These are phyloP conservation scores for Neofelis nebulosa DNA, from an alignment of 2,113 vertebrate species.

Conservation along the genomic window DNA sequence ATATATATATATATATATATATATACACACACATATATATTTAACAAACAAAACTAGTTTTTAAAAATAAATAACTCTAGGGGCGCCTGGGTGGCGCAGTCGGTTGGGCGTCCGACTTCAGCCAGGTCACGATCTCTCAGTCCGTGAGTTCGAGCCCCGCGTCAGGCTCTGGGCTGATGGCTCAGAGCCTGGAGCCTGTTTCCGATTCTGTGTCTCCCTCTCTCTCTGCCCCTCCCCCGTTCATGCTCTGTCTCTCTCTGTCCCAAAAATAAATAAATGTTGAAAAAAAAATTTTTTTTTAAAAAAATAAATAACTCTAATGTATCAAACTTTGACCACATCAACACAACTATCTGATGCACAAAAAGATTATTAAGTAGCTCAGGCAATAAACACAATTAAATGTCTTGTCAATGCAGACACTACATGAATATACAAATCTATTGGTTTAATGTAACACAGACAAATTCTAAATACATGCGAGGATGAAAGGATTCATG, in stretches of 20 bases:
- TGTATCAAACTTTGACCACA: conserved; percentile 53
- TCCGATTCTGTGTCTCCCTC: too few species aligned
- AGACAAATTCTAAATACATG: background rate
- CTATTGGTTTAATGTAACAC: conserved; percentile 73
- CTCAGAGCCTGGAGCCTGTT: too few species aligned
- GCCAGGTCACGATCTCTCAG: too few species aligned
- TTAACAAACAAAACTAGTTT: conserved; percentile 50
- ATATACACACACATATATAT: conserved; percentile 13
- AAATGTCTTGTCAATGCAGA: conserved; percentile 12
- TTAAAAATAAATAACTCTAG: conserved; percentile 39
- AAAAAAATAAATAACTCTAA: conserved; percentile 34
- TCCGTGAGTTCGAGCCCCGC: too few species aligned
- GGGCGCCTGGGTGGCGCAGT: too few species aligned
- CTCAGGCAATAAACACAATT: conserved; percentile 47
- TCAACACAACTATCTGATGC: conserved; percentile 21
- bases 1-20: conserved; percentile 37
- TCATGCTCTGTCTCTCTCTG: too few species aligned
- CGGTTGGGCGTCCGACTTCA: too few species aligned
- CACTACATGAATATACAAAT: conserved; percentile 62
- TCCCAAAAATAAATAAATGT: too few species aligned
- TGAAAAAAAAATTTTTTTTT: too few species aligned
- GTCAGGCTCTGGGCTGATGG: too few species aligned
- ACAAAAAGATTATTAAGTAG: background rate
- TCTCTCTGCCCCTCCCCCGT: too few species aligned
- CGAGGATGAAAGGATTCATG: conserved; percentile 30